Evolutionary conservation across 2,113 vertebrate species (phyloP).

Genomic region (Lagenorhynchus albirostris): DNA sequence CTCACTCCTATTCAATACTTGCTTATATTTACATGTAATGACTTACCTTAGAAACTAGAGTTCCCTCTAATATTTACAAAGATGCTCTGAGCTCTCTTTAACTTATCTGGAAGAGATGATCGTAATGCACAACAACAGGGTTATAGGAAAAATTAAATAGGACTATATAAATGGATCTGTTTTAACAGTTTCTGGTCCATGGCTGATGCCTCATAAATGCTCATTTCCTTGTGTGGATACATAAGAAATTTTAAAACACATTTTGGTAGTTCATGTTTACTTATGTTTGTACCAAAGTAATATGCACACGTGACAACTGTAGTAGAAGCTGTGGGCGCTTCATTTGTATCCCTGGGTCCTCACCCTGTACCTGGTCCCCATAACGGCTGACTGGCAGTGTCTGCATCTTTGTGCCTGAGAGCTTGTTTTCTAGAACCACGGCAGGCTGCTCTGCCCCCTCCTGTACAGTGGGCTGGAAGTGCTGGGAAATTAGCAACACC

Average conservation of each 20-base stretch:
- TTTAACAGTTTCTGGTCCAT: neutral
- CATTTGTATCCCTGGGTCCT: fast-evolving
- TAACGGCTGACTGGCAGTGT: neutral
- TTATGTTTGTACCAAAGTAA: neutral
- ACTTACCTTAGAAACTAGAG: neutral
- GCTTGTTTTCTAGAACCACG: neutral
- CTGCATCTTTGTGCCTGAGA: neutral
- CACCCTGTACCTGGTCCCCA: neutral
- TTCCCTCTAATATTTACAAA: neutral
- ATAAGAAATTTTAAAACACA: neutral
- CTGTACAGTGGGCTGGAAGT: too few relatives aligned
- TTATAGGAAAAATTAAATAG: neutral
- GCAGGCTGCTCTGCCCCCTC: neutral
- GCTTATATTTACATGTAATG: neutral
- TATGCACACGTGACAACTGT: neutral
- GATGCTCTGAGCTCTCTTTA: neutral
- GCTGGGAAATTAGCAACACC: neutral
- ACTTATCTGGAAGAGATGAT: neutral
- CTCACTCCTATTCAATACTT: neutral
- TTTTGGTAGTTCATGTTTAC: neutral
- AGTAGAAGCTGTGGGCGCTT: neutral
- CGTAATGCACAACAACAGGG: neutral
- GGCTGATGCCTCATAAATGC: neutral
- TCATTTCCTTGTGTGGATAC: neutral
- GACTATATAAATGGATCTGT: neutral